Percentiles rank a stretch among this genome's conserved stretches.
Evolutionary conservation across 2,113 vertebrate species (phyloP).

Genomic region (Chrysemys picta): DNA sequence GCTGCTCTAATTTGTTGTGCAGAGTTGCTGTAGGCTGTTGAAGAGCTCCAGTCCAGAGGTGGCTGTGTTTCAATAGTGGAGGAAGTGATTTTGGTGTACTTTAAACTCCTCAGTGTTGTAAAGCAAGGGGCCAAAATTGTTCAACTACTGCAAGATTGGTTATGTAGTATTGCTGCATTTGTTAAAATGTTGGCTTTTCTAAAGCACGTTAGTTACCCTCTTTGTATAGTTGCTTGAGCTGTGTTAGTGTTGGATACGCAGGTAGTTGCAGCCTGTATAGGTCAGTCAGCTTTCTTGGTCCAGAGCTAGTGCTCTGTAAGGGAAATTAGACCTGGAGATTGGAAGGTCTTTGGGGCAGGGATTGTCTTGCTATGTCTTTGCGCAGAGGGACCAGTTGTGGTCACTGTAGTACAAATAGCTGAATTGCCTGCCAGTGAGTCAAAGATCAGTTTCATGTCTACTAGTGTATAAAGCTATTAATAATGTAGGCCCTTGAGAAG

Average conservation of each 20-base stretch:
- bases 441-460: background rate
- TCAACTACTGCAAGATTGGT: background rate
- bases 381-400: background rate
- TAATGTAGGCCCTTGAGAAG: background rate
- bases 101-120: background rate
- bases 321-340: background rate
- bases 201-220: accelerated
- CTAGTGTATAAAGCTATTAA: background rate
- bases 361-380: background rate
- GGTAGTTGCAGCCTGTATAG: background rate
- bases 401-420: background rate
- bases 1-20: accelerated
- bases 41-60: background rate
- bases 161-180: background rate
- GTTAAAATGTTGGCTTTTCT: background rate
- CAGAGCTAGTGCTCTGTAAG: background rate
- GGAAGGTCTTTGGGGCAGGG: background rate
- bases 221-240: background rate
- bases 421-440: background rate
- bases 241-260: background rate
- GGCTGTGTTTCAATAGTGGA: accelerated
- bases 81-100: background rate
- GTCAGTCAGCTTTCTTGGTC: background rate
- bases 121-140: background rate
- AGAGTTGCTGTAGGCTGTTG: background rate